Evolutionary conservation across 2,888 invertebrate species (phyloP).

Genomic region (Lutraria lutraria): DNA sequence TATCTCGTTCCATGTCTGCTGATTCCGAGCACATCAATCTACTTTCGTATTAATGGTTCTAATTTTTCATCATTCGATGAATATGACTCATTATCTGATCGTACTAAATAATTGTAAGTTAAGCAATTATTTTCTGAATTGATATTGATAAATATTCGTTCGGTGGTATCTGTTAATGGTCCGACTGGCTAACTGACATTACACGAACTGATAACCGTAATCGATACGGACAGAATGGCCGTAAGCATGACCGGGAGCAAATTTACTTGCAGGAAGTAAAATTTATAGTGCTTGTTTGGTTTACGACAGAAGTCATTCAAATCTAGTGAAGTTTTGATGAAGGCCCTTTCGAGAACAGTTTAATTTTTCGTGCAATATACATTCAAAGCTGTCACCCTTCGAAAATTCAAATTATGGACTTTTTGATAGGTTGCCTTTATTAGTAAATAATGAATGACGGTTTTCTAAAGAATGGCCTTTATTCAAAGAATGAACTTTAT

Average conservation of each 20-base stretch:
- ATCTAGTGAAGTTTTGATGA: too few relatives aligned
- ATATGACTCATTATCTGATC: neutral
- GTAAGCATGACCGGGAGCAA: neutral
- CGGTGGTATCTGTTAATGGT: neutral
- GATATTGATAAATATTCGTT: neutral
- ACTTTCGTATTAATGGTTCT: neutral
- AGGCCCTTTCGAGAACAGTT: too few relatives aligned
- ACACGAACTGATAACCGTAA: neutral
- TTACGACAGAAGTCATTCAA: too few relatives aligned
- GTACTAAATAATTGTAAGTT: slow-evolving; percentile 5
- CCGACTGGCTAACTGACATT: neutral
- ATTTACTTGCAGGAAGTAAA: neutral
- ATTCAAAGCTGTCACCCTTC: too few relatives aligned
- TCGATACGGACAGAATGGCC: neutral
- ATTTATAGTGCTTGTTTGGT: too few relatives aligned
- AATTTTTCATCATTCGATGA: neutral
- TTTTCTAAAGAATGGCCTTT: too few relatives aligned
- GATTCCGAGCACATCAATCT: neutral
- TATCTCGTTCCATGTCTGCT: neutral
- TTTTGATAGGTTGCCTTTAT: too few relatives aligned
- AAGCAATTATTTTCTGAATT: slow-evolving; percentile 9
- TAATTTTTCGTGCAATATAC: too few relatives aligned
- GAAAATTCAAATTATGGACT: too few relatives aligned
- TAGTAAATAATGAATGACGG: too few relatives aligned
- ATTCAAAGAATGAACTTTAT: too few relatives aligned